These are phyloP conservation scores for Eucriotettix oculatus DNA, from an alignment of 2,888 invertebrate species.

Conservation along the genomic window DNA sequence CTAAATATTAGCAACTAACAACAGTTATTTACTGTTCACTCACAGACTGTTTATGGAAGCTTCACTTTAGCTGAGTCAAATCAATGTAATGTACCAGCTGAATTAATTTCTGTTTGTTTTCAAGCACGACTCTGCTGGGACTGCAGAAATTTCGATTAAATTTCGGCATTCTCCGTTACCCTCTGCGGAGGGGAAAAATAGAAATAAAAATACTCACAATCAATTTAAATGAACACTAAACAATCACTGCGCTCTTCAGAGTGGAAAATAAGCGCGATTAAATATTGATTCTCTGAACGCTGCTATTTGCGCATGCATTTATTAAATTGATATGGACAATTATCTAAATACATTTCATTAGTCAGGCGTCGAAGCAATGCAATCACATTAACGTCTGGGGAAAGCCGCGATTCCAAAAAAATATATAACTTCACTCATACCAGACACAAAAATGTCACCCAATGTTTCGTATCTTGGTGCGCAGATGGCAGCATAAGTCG, in stretches of 20 bases:
- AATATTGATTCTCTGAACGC: slow-evolving; percentile 10
- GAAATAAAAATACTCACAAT: slow-evolving; percentile 6
- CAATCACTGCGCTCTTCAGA: slow-evolving; percentile 10
- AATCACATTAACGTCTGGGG: slow-evolving; percentile 1
- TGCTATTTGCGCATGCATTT: slow-evolving; percentile 10
- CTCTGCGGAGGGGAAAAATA: not conserved
- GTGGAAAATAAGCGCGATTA: slow-evolving; percentile 11
- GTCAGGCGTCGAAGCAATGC: not conserved
- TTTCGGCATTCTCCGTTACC: slow-evolving; percentile 2
- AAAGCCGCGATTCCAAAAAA: too few species aligned
- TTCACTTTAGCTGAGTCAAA: not conserved
- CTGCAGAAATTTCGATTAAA: slow-evolving; percentile 10
- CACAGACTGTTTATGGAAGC: too few species aligned
- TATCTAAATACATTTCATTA: slow-evolving; percentile 7
- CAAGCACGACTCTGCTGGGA: slow-evolving; percentile 3
- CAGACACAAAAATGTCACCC: not conserved
- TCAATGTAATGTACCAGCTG: slow-evolving; percentile 10
- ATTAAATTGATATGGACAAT: slow-evolving; percentile 13
- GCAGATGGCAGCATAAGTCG: not conserved
- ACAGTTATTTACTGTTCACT: too few species aligned
- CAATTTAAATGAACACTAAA: slow-evolving; percentile 12
- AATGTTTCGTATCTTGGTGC: not conserved
- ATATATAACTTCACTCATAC: too few species aligned
- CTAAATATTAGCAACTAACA: too few species aligned
- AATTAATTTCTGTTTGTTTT: slow-evolving; percentile 11